Conservation (phyloP, 2,797 vertebrate genomes). For the Trachops cirrhosus region DNA sequence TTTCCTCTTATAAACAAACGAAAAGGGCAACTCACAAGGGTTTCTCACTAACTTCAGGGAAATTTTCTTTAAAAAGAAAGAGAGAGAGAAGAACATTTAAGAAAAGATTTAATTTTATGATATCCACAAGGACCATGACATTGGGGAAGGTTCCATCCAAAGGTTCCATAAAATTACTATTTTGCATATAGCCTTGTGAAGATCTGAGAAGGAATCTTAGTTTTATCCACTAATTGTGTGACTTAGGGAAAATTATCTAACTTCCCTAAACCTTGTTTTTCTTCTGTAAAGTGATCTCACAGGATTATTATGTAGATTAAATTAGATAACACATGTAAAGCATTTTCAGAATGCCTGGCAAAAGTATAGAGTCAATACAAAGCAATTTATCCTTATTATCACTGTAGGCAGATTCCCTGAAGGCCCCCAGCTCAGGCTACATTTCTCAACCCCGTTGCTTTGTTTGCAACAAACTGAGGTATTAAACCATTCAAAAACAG, state of each 20-base stretch:
- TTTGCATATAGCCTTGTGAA: neutral
- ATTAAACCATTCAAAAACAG: neutral
- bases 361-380: neutral
- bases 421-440: neutral
- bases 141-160: neutral
- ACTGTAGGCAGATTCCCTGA: neutral
- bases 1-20: conserved; percentile 75
- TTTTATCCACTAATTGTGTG: neutral
- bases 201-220: neutral
- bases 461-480: neutral
- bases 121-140: neutral
- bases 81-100: neutral
- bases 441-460: neutral
- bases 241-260: conserved; percentile 31
- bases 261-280: conserved; percentile 15
- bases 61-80: conserved; percentile 34
- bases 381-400: neutral
- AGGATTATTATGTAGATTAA: neutral
- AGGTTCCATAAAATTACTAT: neutral
- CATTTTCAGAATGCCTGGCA: neutral
- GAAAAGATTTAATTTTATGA: conserved; percentile 1
- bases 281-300: neutral
- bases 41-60: conserved; percentile 48
- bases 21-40: conserved; percentile 50
- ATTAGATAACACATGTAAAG: neutral